Percentiles rank a stretch among this genome's conserved stretches.
Conservation (phyloP, 2,797 vertebrate genomes). For the Lycodopsis pacificus region DNA sequence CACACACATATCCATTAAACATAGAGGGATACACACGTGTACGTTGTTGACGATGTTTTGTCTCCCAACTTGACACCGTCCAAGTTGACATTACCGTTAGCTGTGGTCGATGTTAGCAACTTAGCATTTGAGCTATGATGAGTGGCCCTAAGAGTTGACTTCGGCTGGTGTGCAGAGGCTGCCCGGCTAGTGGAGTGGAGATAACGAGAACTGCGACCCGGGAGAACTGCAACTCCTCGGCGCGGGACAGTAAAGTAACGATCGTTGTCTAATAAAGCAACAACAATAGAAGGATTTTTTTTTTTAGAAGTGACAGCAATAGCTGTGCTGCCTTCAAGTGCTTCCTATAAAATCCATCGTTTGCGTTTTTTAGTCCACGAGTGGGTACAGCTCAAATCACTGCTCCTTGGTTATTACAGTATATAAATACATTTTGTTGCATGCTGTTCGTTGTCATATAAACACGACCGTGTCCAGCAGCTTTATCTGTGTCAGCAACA, state of each 20-base stretch:
- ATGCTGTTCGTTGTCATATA: not conserved
- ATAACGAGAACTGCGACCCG: not conserved
- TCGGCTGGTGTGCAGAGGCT: conserved; percentile 11
- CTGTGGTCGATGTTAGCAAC: conserved; percentile 52
- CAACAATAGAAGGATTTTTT: not conserved
- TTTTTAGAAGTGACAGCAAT: conserved; percentile 18
- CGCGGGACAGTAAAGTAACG: not conserved
- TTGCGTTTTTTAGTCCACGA: not conserved
- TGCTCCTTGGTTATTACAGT: not conserved
- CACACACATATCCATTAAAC: not conserved
- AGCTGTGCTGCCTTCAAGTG: conserved; percentile 48
- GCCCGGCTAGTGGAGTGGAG: not conserved
- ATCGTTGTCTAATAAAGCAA: not conserved
- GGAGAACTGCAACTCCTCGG: accelerated
- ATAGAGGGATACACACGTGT: accelerated
- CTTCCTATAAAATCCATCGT: conserved; percentile 7
- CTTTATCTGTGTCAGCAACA: not conserved
- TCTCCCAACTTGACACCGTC: not conserved
- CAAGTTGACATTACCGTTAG: conserved; percentile 26
- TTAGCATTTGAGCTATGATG: conserved; percentile 62
- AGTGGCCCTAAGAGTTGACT: conserved; percentile 56
- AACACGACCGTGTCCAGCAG: not conserved
- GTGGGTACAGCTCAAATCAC: too few species aligned
- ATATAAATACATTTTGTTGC: too few species aligned
- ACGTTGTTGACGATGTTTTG: not conserved